Conservation (phyloP, 2,888 invertebrate species). For the Oscheius sp. region DNA sequence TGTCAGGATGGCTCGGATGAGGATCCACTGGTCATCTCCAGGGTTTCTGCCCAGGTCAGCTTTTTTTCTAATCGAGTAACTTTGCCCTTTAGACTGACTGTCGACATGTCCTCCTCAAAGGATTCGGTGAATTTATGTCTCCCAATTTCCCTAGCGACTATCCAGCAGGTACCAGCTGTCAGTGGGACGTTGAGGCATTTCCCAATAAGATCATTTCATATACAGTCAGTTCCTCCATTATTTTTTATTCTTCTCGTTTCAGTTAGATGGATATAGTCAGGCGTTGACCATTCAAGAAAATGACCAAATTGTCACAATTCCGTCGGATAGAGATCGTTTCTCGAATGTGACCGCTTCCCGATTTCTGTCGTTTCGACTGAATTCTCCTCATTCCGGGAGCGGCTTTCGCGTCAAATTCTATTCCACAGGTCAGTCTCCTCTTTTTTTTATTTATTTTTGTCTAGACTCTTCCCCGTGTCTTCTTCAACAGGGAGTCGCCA, state of each 20-base stretch:
- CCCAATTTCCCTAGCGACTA: not conserved
- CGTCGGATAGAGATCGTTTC: not conserved
- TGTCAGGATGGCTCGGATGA: constrained; percentile 63
- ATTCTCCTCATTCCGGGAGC: not conserved
- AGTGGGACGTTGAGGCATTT: constrained; percentile 17
- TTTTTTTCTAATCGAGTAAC: not conserved
- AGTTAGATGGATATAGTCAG: constrained; percentile 9
- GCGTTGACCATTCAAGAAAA: not conserved
- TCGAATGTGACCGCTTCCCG: not conserved
- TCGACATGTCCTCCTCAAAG: constrained; percentile 7
- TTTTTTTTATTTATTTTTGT: not conserved
- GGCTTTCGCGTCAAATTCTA: constrained; percentile 7
- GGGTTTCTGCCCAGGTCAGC: constrained; percentile 3
- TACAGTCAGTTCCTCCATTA: not conserved
- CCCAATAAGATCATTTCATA: constrained; percentile 4
- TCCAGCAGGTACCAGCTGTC: not conserved
- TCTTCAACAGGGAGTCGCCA: constrained; percentile 8
- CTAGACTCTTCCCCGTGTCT: constrained; percentile 1
- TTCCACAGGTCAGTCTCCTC: not conserved
- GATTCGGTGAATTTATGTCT: constrained; percentile 10
- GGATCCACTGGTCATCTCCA: not conserved
- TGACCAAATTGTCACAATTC: not conserved
- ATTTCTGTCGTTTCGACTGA: not conserved
- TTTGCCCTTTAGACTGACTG: constrained; percentile 13
- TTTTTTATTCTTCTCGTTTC: not conserved